Evolutionary conservation across 2,113 vertebrate species (phyloP), one percentile per base, ranked within the genome.

Genomic region (Mirounga angustirostris): DNA sequence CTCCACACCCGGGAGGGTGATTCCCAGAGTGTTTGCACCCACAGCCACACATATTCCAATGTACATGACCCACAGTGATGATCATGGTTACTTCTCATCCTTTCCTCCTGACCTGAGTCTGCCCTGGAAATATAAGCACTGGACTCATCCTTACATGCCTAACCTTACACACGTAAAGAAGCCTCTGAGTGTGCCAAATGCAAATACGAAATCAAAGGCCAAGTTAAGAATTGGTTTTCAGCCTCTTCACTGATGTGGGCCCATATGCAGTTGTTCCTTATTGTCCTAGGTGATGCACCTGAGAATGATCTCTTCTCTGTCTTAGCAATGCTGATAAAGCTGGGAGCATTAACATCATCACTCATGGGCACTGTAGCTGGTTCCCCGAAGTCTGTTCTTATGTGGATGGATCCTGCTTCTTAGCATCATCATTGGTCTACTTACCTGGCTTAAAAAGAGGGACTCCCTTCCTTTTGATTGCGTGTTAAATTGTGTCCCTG

Each of bases 331-430:
- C 22, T 50, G 82, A 43, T 52, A 87, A 58, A n/a, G 40, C 74
- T 10, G 2, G 79, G 65, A 46, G 58, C 26, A 13, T 33, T 8
- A 40, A 21, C 5, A 7, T 7, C 30, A 6, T 63, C 46, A 12
- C n/a, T 4, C 1, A 1, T 1, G 15, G 54, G 19, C 6, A 16
- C 73, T 6, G 1, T 33, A 50, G 40, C 33, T 46, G 52, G 26
- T 14, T 63, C 22, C 33, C 9, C 52, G 15, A 21, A n/a, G 14
- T 58, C 46, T 94, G 33, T 78, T 67, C 54, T 65, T 8, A 4
- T 59, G 46, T 52, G 52, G 12, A 15, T 46, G 40, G 59, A 4
- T 13, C 2, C 36, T 40, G 22, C 22, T 56, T 82, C 19, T 87
- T 19, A 26, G 50, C 14, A 15, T 71, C 52, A 21, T 86, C 15